phyloP scores from a whole-genome alignment of 1,140 invertebrate species.

The Aphis craccivora region DNA sequence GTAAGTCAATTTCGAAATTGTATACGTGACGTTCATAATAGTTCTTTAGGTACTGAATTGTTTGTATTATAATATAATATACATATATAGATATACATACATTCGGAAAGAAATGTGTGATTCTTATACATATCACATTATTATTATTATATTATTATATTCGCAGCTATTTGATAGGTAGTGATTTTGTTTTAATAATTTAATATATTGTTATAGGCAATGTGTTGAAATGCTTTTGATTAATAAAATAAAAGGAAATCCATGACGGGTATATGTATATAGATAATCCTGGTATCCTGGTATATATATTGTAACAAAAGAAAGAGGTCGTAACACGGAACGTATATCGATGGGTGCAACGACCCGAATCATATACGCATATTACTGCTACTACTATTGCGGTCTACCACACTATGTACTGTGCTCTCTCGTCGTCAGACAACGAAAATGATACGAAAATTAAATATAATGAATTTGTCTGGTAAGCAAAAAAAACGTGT shows the following conservation, averaged over 20 bases:
- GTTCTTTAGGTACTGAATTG: background rate
- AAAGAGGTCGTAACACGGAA: conserved; percentile 43
- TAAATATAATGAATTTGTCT: background rate
- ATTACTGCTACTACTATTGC: background rate
- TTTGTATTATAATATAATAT: background rate
- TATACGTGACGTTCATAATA: background rate
- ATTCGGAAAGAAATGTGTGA: too few species aligned
- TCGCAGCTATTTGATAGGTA: background rate
- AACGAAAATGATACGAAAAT: background rate
- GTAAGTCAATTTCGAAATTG: background rate
- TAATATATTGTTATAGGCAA: background rate
- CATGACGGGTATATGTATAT: background rate
- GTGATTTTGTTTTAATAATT: background rate
- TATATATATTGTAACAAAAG: conserved; percentile 12
- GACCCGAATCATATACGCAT: conserved; percentile 11
- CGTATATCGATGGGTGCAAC: conserved; percentile 37
- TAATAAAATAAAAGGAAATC: conserved; percentile 15
- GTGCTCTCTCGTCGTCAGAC: background rate
- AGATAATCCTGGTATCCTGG: background rate
- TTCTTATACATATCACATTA: background rate
- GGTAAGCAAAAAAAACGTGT: background rate
- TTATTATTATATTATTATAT: background rate
- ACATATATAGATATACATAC: too few species aligned
- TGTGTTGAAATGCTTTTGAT: conserved; percentile 7
- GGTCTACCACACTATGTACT: background rate